Percentiles rank a stretch among this genome's conserved stretches.
Conservation (phyloP, 2,888 invertebrate species). For the Encarsia formosa region DNA sequence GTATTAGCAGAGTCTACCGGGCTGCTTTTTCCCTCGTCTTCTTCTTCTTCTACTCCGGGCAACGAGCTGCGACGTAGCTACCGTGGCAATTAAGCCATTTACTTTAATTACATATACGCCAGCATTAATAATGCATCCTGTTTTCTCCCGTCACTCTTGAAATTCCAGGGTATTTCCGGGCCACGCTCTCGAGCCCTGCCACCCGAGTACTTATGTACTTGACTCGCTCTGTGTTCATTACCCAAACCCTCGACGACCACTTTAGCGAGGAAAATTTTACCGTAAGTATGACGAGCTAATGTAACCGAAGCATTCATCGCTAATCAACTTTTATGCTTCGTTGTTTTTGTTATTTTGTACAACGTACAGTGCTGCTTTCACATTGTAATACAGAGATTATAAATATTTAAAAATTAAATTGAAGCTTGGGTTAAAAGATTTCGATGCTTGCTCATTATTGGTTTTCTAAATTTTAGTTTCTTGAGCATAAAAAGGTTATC, state of each 20-base stretch:
- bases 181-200: constrained; percentile 11
- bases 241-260: constrained; percentile 6
- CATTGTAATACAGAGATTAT: too few relatives aligned
- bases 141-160: constrained; percentile 30
- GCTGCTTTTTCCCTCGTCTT: constrained; percentile 17
- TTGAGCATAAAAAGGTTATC: too few relatives aligned
- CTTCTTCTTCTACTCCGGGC: not conserved
- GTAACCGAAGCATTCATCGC: not conserved
- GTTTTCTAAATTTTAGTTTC: too few relatives aligned
- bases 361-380: not conserved
- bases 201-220: constrained; percentile 12
- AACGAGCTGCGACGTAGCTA: constrained; percentile 13
- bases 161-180: constrained; percentile 20
- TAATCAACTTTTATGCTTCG: not conserved
- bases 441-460: too few relatives aligned
- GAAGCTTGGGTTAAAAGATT: too few relatives aligned
- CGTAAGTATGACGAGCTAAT: constrained; percentile 6
- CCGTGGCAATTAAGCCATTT: constrained; percentile 37
- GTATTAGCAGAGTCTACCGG: constrained; percentile 17
- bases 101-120: constrained; percentile 38
- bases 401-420: too few relatives aligned
- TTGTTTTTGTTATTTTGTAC: not conserved
- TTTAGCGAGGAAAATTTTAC: constrained; percentile 15
- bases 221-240: constrained; percentile 12
- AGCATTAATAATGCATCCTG: constrained; percentile 37